Evolutionary conservation across 2,888 invertebrate genomes (phyloP), one percentile per base, ranked within the genome.

Genomic region (Altica lythri): DNA sequence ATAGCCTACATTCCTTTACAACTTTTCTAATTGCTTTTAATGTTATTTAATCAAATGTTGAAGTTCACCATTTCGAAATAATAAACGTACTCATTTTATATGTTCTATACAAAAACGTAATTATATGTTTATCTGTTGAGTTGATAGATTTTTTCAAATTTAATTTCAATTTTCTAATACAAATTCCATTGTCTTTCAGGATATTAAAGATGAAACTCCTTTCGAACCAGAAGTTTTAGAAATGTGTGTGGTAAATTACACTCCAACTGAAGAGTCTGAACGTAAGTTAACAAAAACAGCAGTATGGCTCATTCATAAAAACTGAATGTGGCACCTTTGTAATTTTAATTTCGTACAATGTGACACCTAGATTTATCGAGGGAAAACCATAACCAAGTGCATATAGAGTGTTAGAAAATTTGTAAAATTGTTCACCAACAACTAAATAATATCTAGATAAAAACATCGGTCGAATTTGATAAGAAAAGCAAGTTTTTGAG

Each of bases 181-280:
- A 2, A 18, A 13, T 4, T 37, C 18, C 19, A 29, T 13, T 18
- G 8, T 4, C 25, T 48, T 48, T 3, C 32, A 40, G 2, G 57
- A 49, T 6, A 34, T 62, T 2, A 27, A 53, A 2, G 63, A 62
- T 52, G 32, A 49, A 9, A 44, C 34, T 8, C 60, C 69, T 2
- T 68, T 70, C 52, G 27, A 38, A 3, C 70, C 73, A 1, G 43
- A 50, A 25, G 9, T 45, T 2, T 53, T 53, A 10, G 69, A 71
- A 55, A 62, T 71, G 58, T 71, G 72, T 54, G 29, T 72, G 16
- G 72, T 67, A 1, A 51, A 60, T 5, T 66, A 60, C 52, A 62
- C 66, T 51, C 65, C 62, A 50, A 48, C 53, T 0, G 60, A 55
- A n/a, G 55, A 56, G 6, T 32, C 34, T 17, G 55, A 60, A 57